phyloP scores from a whole-genome alignment of 2,797 vertebrate species.

The Danionella dracula region DNA sequence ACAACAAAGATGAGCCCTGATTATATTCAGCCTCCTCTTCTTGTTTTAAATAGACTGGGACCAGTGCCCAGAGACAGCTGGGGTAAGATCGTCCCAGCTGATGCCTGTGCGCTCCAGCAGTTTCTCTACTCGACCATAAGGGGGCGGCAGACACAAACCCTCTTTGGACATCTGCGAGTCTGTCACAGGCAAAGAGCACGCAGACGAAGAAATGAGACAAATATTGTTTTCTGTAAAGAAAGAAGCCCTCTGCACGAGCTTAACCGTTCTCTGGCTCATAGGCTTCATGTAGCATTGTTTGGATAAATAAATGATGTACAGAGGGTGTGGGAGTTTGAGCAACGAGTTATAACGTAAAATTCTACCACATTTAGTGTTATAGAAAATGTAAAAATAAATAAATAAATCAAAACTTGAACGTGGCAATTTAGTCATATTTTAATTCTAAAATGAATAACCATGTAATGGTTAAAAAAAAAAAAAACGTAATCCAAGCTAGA shows the following conservation, averaged over 20 bases:
- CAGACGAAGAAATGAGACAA: conserved; percentile 3
- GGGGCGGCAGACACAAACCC: conserved; percentile 60
- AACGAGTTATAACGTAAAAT: no score
- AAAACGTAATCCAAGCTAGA: no score
- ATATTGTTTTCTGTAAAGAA: not conserved
- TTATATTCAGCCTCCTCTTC: conserved; percentile 49
- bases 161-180: not conserved
- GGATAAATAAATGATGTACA: not conserved
- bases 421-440: no score
- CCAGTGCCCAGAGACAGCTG: conserved; percentile 44
- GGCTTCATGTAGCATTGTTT: not conserved
- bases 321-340: not conserved
- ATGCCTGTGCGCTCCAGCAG: conserved; percentile 43
- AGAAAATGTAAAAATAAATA: no score
- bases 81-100: conserved; percentile 41
- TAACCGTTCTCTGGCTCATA: not conserved
- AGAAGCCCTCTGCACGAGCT: not conserved
- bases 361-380: no score
- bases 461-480: no score
- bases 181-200: not conserved
- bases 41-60: conserved; percentile 49
- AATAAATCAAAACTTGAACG: no score
- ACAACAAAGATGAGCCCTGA: conserved; percentile 53
- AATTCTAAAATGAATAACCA: no score
- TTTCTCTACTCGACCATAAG: conserved; percentile 58